Conservation (phyloP, 2,888 invertebrate genomes). For the Hecatera dysodea region DNA sequence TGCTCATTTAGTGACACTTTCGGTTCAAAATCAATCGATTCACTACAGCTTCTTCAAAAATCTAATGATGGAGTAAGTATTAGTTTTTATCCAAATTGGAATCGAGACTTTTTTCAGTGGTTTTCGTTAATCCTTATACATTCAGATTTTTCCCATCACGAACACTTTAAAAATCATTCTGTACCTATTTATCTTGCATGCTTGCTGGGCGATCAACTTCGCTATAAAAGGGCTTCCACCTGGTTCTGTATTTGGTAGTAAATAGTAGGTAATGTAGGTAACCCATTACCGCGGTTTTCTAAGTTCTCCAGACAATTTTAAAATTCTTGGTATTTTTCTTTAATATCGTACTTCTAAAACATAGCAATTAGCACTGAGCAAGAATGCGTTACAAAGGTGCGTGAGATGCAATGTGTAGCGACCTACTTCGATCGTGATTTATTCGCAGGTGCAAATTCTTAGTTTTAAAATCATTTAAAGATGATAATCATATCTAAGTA, state of each 20-base stretch:
- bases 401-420: slow-evolving; percentile 49
- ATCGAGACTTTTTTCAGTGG: too few relatives aligned
- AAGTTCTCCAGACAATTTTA: slow-evolving; percentile 4
- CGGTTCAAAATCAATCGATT: too few relatives aligned
- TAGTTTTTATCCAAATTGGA: too few relatives aligned
- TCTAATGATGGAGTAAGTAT: too few relatives aligned
- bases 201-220: background rate
- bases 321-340: slow-evolving; percentile 4
- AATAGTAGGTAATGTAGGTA: background rate
- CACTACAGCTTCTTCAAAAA: too few relatives aligned
- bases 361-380: slow-evolving; percentile 45
- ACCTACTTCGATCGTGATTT: slow-evolving; percentile 41
- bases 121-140: too few relatives aligned
- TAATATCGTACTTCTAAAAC: slow-evolving; percentile 18
- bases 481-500: background rate
- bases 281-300: background rate
- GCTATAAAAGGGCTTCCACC: background rate
- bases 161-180: too few relatives aligned
- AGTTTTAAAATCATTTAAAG: background rate
- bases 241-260: background rate
- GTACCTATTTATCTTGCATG: too few relatives aligned
- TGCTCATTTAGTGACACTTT: too few relatives aligned
- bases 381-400: slow-evolving; percentile 55
- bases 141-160: too few relatives aligned
- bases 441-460: slow-evolving; percentile 17